Base-by-base conservation (phyloP, 2,888 invertebrate species). In the Ceriagrion tenellum region DNA sequence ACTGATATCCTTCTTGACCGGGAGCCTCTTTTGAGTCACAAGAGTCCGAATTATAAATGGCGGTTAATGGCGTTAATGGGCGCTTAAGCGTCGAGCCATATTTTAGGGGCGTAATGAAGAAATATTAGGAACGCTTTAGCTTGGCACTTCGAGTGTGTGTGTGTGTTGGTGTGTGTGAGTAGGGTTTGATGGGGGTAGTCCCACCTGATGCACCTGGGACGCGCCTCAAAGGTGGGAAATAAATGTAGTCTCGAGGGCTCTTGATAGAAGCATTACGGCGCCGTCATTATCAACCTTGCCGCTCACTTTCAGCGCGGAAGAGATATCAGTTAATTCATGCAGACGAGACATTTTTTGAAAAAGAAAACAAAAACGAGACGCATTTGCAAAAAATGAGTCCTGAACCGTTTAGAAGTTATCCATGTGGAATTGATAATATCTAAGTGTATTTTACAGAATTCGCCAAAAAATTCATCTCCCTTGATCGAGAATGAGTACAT, bases 41-140 rank as follows among this genome's bases (percentile, higher is more conserved):
- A 81, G 81, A 35, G 81, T 30, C 81, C 81, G 81, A 81, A 81
- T 81, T 81, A 81, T 81, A 81, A 81, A 81, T 81, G 35, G n/a
- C 81, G 81, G 30, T 30, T 81, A 81, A 81, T 81, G 81, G 81
- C 13, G 81, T 81, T 81, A 81, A 81, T 81, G 26, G 81, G 81
- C 81, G 81, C 81, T 35, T 81, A 35, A 81, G 81, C 81, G 81
- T 81, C 81, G 81, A 35, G 81, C 81, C 10, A 81, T 81, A 81
- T 81, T 81, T 81, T 35, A 81, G 16, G n/a, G 74, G 81, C 81
- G 35, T 81, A 81, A 81, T 81, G 81, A 81, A 81, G 81, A 81
- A 81, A 81, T 81, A 81, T 81, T 35, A 81, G 81, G 30, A 81
- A 81, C 35, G 16, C 81, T 81, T 81, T 81, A 30, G 18, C 81